Evolutionary conservation across 2,113 vertebrate genomes (phyloP).

Genomic region (Aldabrachelys gigantea): DNA sequence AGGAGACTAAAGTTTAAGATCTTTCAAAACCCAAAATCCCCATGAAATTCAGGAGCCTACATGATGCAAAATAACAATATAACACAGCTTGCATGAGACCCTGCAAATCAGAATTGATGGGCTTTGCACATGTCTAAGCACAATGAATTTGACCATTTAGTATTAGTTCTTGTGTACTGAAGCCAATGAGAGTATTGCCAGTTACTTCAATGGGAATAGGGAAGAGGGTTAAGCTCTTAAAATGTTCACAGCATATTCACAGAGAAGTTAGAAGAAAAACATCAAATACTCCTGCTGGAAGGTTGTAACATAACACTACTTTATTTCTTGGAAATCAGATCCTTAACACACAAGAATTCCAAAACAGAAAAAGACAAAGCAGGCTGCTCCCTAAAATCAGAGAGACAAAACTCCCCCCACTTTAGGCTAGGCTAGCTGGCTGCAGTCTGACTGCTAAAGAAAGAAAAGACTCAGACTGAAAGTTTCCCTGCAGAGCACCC

Average conservation of each 20-base stretch:
- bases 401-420: neutral
- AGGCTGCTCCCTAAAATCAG: neutral
- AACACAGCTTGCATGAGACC: neutral
- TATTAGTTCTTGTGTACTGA: neutral
- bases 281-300: neutral
- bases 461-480: neutral
- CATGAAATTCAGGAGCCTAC: neutral
- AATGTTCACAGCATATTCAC: neutral
- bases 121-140: neutral
- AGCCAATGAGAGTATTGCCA: neutral
- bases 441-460: neutral
- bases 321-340: neutral
- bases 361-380: neutral
- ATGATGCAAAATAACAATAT: neutral
- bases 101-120: neutral
- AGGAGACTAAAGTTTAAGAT: neutral
- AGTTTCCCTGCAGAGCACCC: neutral
- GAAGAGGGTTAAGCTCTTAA: neutral
- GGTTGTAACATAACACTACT: neutral
- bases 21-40: neutral
- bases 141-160: neutral
- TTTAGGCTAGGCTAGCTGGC: neutral
- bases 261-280: neutral
- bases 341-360: neutral
- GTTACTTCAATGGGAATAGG: neutral